Evolutionary conservation across 2,888 invertebrate genomes (phyloP), one percentile per base, ranked within the genome.

Genomic region (Drosophila peninsularis): DNA sequence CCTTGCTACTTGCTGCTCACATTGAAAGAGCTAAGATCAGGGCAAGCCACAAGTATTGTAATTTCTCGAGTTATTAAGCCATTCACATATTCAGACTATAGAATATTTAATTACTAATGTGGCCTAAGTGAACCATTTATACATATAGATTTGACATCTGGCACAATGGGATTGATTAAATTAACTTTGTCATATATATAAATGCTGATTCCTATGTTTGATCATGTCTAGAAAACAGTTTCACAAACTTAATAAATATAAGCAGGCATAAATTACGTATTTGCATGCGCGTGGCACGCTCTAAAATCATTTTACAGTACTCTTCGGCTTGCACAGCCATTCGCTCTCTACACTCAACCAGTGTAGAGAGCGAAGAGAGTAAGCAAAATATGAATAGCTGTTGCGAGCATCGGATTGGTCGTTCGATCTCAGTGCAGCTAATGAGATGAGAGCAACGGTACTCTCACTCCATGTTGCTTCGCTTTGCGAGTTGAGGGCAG

Each of bases 71-170:
- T 17, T 44, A 10, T 10, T 7, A 41, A 11, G 41, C 5, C 19
- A 19, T 5, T 19, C 0, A 10, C 10, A 19, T 30, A 30, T 10
- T 10, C 30, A 11, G 10, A 9, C 10, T 17, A 10, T 24, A 3
- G 24, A 44, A 44, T n/a, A 44, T 44, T 44, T 13, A 27, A 44
- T 44, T 24, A 14, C n/a, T n/a, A n/a, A n/a, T n/a, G n/a, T n/a
- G n/a, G n/a, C n/a, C n/a, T n/a, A n/a, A n/a, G n/a, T n/a, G n/a
- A n/a, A n/a, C n/a, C n/a, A n/a, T n/a, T n/a, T n/a, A n/a, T n/a
- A n/a, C n/a, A n/a, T n/a, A n/a, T n/a, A n/a, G n/a, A n/a, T n/a
- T n/a, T n/a, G n/a, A n/a, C n/a, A n/a, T n/a, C n/a, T n/a, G n/a
- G n/a, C n/a, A n/a, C n/a, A n/a, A n/a, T n/a, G n/a, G n/a, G n/a